Evolutionary conservation across 2,797 vertebrate genomes (phyloP), one percentile per base, ranked within the genome.

Genomic region (Liparis tanakae): DNA sequence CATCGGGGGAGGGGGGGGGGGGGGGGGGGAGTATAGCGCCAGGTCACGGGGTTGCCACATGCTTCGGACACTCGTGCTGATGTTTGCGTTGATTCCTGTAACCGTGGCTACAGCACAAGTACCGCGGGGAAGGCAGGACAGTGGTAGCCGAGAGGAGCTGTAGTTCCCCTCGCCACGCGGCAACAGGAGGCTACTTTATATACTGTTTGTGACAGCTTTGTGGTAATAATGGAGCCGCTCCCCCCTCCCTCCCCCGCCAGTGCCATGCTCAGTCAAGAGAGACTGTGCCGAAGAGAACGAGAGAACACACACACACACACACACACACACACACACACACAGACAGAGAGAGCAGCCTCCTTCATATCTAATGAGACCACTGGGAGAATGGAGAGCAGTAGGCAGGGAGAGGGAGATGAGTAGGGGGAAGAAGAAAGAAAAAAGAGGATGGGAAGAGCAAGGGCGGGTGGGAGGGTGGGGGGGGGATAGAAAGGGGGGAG

Each of bases 131-230:
- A 74, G 34, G 79, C 56, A 59, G 41, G 68, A 18, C 51, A 71
- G 81, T 71, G 74, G 77, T 69, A 60, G 79, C 75, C 74, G 79
- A 76, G 82, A 73, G 67, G 67, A 43, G 60, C 69, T 73, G 64
- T 80, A 80, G 83, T 82, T 89, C 78, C 69, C 78, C 81, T 30
- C 82, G 74, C 78, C 63, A 66, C 78, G 83, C 73, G 15, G 86
- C 85, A 89, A 89, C 87, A 89, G 84, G 76, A 87, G 88, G 87
- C 86, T 86, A 85, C 86, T 90, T 90, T 86, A 90, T 88, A 90
- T 77, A 89, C 86, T 80, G 87, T 88, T 83, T 90, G 89, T 91
- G 92, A 91, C 91, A 92, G 91, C 89, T 90, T 90, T 90, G 91
- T 85, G 90, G 91, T 92, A 90, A 92, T 92, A 91, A 93, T 91